phyloP scores from a whole-genome alignment of 2,888 invertebrate genomes.

The Syrista parreyssii region DNA sequence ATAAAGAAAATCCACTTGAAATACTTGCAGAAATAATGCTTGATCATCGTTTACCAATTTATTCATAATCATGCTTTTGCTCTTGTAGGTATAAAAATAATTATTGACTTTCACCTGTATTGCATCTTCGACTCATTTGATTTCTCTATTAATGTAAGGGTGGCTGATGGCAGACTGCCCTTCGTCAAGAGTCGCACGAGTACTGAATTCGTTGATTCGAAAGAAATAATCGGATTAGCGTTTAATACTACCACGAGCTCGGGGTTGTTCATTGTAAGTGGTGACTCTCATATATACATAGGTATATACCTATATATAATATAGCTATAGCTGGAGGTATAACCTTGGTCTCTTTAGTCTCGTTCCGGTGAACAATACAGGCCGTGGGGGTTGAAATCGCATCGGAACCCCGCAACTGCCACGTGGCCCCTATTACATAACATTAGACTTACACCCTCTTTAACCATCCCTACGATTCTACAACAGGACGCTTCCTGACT shows the following conservation, averaged over 20 bases:
- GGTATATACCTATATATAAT: conserved; percentile 20
- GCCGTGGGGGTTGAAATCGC: conserved; percentile 3
- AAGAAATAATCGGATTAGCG: conserved; percentile 48
- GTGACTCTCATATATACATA: conserved; percentile 43
- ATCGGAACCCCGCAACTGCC: conserved; percentile 20
- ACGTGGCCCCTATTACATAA: conserved; percentile 48
- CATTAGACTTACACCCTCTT: conserved; percentile 34
- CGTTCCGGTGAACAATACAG: conserved; percentile 26
- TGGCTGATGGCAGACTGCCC: background rate
- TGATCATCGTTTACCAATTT: background rate
- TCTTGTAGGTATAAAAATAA: background rate
- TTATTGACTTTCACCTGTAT: background rate
- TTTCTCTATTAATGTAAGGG: background rate
- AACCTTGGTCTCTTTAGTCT: conserved; percentile 2
- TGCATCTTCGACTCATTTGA: background rate
- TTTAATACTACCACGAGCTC: conserved; percentile 31
- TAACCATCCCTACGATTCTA: conserved; percentile 20
- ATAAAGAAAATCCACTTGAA: background rate
- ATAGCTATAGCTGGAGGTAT: background rate
- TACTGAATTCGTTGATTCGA: conserved; percentile 38
- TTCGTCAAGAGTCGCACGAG: background rate
- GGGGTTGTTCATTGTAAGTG: conserved; percentile 40
- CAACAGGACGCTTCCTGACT: background rate
- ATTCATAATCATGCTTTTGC: background rate
- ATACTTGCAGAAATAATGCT: background rate